Conservation (phyloP, 2,888 invertebrate species). For the Rhimphoctona megacephalus region DNA sequence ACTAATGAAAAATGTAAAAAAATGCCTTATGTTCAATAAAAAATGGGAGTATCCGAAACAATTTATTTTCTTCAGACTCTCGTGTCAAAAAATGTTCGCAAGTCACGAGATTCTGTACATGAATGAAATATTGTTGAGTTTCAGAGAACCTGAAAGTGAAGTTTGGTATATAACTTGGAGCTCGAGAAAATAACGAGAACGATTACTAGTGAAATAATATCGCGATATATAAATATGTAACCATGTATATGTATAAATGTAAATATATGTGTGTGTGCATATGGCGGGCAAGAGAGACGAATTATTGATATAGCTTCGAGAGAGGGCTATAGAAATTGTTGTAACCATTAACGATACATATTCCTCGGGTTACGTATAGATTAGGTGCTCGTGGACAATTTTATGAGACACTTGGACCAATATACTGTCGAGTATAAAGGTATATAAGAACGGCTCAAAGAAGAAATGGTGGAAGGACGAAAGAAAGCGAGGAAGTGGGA, state of each 20-base stretch:
- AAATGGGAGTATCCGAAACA: too few relatives aligned
- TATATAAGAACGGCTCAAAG: slow-evolving; percentile 13
- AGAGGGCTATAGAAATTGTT: slow-evolving; percentile 48
- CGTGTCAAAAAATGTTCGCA: not conserved
- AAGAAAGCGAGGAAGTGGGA: not conserved
- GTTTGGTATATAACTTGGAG: not conserved
- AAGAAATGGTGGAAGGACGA: slow-evolving; percentile 3
- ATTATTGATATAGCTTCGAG: slow-evolving; percentile 42
- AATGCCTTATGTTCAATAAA: not conserved
- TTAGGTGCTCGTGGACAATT: slow-evolving; percentile 43
- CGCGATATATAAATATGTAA: not conserved
- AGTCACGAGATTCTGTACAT: not conserved
- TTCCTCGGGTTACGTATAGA: slow-evolving; percentile 26
- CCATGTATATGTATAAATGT: not conserved
- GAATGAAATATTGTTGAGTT: not conserved
- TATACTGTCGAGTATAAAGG: slow-evolving; percentile 37
- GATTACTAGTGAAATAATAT: slow-evolving; percentile 41
- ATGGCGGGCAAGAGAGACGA: slow-evolving; percentile 4
- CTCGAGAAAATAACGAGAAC: slow-evolving; percentile 28
- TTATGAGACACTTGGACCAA: slow-evolving; percentile 55
- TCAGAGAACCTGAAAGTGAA: not conserved
- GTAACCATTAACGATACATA: slow-evolving; percentile 60
- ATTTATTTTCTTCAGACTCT: too few relatives aligned
- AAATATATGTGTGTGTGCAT: not conserved
- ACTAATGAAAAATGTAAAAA: not conserved